Base-by-base conservation (phyloP, 2,888 invertebrate species). In the Mycalesis mineus region DNA sequence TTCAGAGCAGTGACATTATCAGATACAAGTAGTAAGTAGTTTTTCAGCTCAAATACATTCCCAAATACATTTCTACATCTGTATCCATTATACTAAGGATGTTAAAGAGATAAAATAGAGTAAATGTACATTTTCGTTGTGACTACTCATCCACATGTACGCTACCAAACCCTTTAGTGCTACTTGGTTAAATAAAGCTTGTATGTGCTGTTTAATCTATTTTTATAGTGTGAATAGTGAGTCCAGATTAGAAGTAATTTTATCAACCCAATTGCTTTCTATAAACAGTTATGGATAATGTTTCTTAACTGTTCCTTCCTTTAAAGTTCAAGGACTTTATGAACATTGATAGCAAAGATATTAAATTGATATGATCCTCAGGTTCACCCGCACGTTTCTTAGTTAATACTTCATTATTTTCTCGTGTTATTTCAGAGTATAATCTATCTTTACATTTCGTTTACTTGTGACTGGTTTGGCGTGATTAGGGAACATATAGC, bases 121-220 rank as follows among this genome's bases (percentile, higher is more conserved):
- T 52, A 41, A 57, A 56, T 50, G 37, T 47, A 40, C 47, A 57
- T 54, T 50, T 60, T 55, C 29, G 55, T 62, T 56, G 56, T 48
- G 60, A 41, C 60, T 39, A 58, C 64, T 62, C 55, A 52, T 50
- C 60, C 62, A 56, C 55, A 58, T 58, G 62, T 58, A 58, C 53
- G 55, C 53, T 51, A 55, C 53, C 55, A 51, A 57, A 57, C 57
- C 57, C 60, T 52, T 58, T 57, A 52, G 39, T 60, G 55, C 52
- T 61, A 52, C 57, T 60, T 60, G 33, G 55, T 55, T 60, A 62
- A 60, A 62, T 62, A 60, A 52, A 62, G 60, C 57, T 50, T 37
- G 45, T 40, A 44, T 57, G 40, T 61, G 60, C 60, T 60, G 57
- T 62, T 55, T 40, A 36, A 41, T 52, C 49, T 62, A 62, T 62